Base-by-base conservation (phyloP, 2,797 vertebrate species). In the Perodicticus potto region DNA sequence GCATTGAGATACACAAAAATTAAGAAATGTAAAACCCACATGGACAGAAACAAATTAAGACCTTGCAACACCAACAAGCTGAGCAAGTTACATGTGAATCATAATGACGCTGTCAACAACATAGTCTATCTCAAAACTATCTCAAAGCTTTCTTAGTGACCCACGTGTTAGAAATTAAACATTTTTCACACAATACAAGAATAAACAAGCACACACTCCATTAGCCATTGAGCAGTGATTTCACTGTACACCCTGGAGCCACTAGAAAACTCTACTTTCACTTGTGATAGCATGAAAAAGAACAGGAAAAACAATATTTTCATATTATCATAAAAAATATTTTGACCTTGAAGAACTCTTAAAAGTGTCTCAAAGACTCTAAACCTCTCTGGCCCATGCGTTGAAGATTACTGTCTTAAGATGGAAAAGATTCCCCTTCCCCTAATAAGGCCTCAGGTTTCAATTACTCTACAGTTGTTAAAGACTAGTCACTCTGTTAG, bases 201-300 rank as follows among this genome's bases (percentile, higher is more conserved):
- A 73, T 19, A 82, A 7, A 40, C 4, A 67, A 49, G 3, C 19
- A 61, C 3, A 57, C 11, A 29, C 29, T 49, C 27, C 14, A 40
- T 34, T 70, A 72, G 29, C 7, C 55, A 53, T 22, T 69, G 55
- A 93, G 5, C 22, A 86, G 43, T n/a, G 32, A 11, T 63, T 86
- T 14, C 61, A 73, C 25, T 12, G 55, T 13, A 34, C 29, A 6
- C 3, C 11, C n/a, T 0, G 1, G 8, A 32, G 6, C 12, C 32
- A 59, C 34, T n/a, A 14, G 22, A 70, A 63, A 86, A 57, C 19
- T 63, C 32, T 6, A 78, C 20, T 61, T 5, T 77, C 40, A 17
- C 22, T 32, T 55, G 0, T 45, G 22, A 94, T 9, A 81, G 0
- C 6, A 65, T 16, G 10, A 91, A 27, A 78, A 0, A 69, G 5